phyloP scores from a whole-genome alignment of 37 sponge, comb jelly and placozoan genomes.

The Spongilla lacustris region DNA sequence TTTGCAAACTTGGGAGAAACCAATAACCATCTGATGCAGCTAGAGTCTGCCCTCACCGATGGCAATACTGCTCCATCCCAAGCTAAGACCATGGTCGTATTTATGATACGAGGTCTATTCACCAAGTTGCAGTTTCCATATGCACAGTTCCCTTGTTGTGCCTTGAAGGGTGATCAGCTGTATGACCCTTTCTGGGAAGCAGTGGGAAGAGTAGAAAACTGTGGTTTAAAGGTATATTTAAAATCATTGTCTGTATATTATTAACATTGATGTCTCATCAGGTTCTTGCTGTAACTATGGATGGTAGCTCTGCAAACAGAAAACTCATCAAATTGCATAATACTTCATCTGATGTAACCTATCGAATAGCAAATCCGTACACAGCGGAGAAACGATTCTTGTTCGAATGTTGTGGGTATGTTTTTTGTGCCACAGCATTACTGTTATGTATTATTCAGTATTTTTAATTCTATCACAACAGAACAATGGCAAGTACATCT shows the following conservation, averaged over 20 bases:
- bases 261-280: neutral
- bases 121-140: slow-evolving; percentile 16
- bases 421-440: neutral
- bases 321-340: slow-evolving; percentile 12
- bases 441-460: neutral
- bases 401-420: slow-evolving; percentile 16
- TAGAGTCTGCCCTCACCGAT: slow-evolving; percentile 16
- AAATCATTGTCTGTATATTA: neutral
- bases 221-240: slow-evolving; percentile 8
- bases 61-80: neutral
- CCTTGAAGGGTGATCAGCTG: too few relatives aligned
- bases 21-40: slow-evolving; percentile 25
- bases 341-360: neutral
- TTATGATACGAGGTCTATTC: slow-evolving; percentile 37
- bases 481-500: slow-evolving; percentile 17
- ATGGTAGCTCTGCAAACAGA: slow-evolving; percentile 11
- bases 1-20: slow-evolving; percentile 48
- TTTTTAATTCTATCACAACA: slow-evolving; percentile 1
- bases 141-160: slow-evolving; percentile 21
- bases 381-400: slow-evolving; percentile 3
- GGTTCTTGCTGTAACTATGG: slow-evolving; percentile 19
- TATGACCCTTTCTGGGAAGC: too few relatives aligned
- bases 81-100: slow-evolving; percentile 38
- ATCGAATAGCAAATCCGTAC: slow-evolving; percentile 22
- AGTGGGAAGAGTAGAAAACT: neutral